These are phyloP conservation scores for Drosophila setifemur DNA, from an alignment of 1,140 invertebrate genomes.

Conservation along the genomic window DNA sequence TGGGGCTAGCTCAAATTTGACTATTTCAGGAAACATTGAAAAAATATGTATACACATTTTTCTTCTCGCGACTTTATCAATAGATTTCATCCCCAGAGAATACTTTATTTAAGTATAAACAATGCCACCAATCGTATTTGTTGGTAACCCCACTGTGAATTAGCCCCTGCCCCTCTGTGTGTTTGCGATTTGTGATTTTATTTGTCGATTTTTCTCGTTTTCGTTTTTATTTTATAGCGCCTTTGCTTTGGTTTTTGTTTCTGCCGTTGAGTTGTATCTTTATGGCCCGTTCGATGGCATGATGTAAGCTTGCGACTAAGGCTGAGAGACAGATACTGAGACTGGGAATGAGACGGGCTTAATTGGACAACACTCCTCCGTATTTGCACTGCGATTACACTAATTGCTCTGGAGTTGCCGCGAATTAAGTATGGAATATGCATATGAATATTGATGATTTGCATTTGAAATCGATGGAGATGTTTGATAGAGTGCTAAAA, in stretches of 20 bases:
- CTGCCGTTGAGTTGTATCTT: slow-evolving; percentile 40
- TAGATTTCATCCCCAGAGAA: too few species aligned
- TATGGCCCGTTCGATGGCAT: slow-evolving; percentile 25
- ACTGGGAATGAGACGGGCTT: slow-evolving; percentile 33
- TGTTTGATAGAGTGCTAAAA: slow-evolving; percentile 19
- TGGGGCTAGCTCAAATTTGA: too few species aligned
- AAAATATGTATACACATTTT: too few species aligned
- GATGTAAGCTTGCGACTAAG: slow-evolving; percentile 48
- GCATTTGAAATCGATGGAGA: slow-evolving; percentile 27
- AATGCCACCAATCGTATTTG: too few species aligned
- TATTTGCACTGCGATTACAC: slow-evolving; percentile 41
- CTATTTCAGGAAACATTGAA: too few species aligned
- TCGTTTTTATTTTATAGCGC: slow-evolving; percentile 44
- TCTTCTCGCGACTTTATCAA: too few species aligned
- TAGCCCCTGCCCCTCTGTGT: slow-evolving; percentile 15
- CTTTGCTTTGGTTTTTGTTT: slow-evolving; percentile 36
- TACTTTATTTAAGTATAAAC: too few species aligned
- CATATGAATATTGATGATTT: slow-evolving; percentile 35
- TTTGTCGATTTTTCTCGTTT: slow-evolving; percentile 43
- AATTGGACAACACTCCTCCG: slow-evolving; percentile 53
- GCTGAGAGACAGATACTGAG: background rate
- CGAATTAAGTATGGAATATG: slow-evolving; percentile 26
- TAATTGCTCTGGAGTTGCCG: slow-evolving; percentile 40
- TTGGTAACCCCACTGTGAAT: slow-evolving; percentile 23
- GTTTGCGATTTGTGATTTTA: slow-evolving; percentile 54